These are phyloP conservation scores for Spilogale gracilis DNA, from an alignment of 2,113 vertebrate species.

Conservation along the genomic window DNA sequence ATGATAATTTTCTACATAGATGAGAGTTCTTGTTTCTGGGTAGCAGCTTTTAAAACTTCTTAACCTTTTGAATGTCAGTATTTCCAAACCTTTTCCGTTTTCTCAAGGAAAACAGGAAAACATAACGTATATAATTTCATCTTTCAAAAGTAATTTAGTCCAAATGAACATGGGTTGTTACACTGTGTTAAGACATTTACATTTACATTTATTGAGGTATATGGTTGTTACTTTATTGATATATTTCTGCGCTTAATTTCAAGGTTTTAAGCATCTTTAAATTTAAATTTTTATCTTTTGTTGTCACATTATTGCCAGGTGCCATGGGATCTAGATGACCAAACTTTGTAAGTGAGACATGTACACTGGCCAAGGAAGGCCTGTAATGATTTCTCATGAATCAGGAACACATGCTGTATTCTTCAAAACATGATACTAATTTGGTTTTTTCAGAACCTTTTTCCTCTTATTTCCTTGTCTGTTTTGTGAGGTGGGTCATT, in stretches of 20 bases:
- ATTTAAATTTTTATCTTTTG: constrained; percentile 13
- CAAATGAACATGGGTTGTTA: not conserved
- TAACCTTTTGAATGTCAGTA: not conserved
- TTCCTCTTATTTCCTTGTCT: not conserved
- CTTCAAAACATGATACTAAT: not conserved
- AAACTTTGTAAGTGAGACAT: not conserved
- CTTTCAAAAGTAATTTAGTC: constrained; percentile 20
- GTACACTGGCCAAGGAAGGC: not conserved
- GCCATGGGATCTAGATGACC: not conserved
- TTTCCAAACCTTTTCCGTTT: not conserved
- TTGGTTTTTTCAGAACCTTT: not conserved
- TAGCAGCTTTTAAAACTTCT: constrained; percentile 31
- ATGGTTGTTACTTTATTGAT: not conserved
- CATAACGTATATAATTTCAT: not conserved
- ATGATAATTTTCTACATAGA: constrained; percentile 25
- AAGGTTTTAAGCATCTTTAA: constrained; percentile 15
- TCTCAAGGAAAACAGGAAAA: not conserved
- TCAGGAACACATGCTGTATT: not conserved
- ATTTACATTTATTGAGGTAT: not conserved
- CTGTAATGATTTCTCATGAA: not conserved
- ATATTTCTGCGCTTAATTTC: not conserved
- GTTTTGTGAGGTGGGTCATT: not conserved
- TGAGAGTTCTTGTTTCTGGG: not conserved
- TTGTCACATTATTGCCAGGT: not conserved
- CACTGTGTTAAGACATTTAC: not conserved